phyloP scores from a whole-genome alignment of 2,888 invertebrate genomes.

The Acanthosepion esculentum region DNA sequence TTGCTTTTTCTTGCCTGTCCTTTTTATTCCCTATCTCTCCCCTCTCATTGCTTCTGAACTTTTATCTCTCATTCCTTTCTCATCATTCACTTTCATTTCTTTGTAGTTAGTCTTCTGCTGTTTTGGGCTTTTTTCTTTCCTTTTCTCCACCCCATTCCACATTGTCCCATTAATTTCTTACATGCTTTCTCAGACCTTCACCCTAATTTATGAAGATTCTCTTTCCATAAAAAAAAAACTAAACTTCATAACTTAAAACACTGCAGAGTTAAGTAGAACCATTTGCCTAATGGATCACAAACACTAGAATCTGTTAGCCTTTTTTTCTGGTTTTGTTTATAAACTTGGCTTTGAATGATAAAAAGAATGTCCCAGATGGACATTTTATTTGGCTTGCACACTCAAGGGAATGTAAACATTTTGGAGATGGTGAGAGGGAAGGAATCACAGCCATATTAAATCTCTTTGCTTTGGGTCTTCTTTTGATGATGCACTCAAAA shows the following conservation, averaged over 20 bases:
- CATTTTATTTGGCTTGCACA: background rate
- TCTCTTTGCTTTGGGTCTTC: background rate
- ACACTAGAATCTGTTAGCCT: background rate
- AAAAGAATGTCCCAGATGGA: background rate
- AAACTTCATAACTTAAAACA: conserved; percentile 33
- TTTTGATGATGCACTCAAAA: background rate
- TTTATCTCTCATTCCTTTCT: background rate
- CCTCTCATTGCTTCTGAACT: background rate
- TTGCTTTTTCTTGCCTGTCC: background rate
- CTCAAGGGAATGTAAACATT: conserved; percentile 18
- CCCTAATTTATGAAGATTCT: background rate
- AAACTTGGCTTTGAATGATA: background rate
- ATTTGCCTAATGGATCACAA: conserved; percentile 8
- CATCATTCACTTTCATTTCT: background rate
- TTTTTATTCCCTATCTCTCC: background rate
- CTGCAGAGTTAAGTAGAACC: background rate
- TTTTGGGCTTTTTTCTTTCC: background rate
- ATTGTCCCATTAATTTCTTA: background rate
- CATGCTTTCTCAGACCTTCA: background rate
- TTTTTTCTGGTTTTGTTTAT: background rate
- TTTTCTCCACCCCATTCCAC: background rate
- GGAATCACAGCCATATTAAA: background rate
- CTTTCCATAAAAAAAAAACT: background rate
- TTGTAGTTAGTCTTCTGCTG: background rate
- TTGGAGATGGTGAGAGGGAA: background rate